Evolutionary conservation across 2,113 vertebrate species (phyloP).

Genomic region (Cranoglanis bouderius): DNA sequence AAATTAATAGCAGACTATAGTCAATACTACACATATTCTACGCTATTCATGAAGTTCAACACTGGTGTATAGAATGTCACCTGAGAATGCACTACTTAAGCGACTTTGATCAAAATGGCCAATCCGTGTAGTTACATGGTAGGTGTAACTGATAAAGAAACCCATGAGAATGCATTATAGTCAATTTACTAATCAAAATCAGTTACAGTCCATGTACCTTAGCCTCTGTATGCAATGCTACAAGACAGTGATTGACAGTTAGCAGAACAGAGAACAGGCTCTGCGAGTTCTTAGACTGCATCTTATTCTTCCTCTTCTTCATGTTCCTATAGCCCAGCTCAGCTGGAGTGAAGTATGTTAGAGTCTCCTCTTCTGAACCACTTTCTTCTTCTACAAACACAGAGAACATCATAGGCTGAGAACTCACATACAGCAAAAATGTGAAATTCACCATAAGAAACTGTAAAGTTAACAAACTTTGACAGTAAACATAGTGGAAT

Average conservation of each 20-base stretch:
- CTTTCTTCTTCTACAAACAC: slow-evolving; percentile 86
- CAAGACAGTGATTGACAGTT: slow-evolving; percentile 85
- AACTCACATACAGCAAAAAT: neutral
- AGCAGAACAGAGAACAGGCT: slow-evolving; percentile 89
- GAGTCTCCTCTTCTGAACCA: slow-evolving; percentile 91
- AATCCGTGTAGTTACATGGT: neutral
- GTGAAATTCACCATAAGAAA: neutral
- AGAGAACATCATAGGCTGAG: slow-evolving; percentile 2
- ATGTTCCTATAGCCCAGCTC: slow-evolving; percentile 84
- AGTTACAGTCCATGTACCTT: slow-evolving; percentile 73
- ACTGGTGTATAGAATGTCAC: neutral
- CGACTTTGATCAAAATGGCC: neutral
- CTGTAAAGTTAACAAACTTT: neutral
- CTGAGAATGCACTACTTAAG: neutral
- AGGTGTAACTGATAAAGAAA: neutral
- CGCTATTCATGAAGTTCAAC: neutral
- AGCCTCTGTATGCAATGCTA: slow-evolving; percentile 85
- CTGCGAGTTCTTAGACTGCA: slow-evolving; percentile 85
- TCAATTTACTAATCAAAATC: neutral
- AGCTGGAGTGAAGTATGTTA: slow-evolving; percentile 82
- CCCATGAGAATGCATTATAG: neutral
- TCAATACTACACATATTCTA: neutral
- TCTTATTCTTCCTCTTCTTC: slow-evolving; percentile 86
- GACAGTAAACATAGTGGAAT: neutral
- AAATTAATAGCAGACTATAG: neutral